Evolutionary conservation across 1,140 invertebrate genomes (phyloP), one percentile per base, ranked within the genome.

Genomic region (Delia radicum): DNA sequence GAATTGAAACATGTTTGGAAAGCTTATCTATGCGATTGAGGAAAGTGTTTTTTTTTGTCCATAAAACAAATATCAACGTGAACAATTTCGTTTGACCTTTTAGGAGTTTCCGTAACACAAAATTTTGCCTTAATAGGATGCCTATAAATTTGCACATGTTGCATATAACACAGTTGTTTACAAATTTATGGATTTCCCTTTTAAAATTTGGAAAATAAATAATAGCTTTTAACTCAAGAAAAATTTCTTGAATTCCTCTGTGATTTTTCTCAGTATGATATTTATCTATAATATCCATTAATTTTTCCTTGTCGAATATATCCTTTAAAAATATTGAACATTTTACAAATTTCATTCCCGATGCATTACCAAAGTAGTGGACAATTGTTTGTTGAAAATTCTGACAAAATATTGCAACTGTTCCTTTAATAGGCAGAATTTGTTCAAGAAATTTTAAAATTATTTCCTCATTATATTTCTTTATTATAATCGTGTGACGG

Each of bases 61-160:
- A 26, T 13, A 48, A 46, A 48, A 13, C 46, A 75, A n/a, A 65
- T 67, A 37, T 75, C 74, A 0, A 67, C 31, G 28, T 67, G 63
- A 18, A 75, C 37, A 72, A 75, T 71, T 75, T 55, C 42, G 42
- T 75, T 72, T 13, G 67, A 28, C 7, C 3, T 33, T 7, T 21
- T 55, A 13, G 65, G 46, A 10, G 67, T 71, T 71, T 71, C 74
- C 4, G 74, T 75, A 8, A 33, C 6, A 31, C 42, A 28, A 72
- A 72, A 72, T 18, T 61, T 69, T 12, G 46, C 61, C 46, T 31
- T 48, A 8, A 71, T 67, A 37, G 74, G 63, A 13, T 28, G 24
- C 13, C 74, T 37, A 48, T 65, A 55, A 67, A 75, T 62, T 75
- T 75, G 15, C 73, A 28, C 26, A 29, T 46, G n/a, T 18, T 74